Percentiles rank a stretch among this genome's conserved stretches.
Evolutionary conservation across 1,140 invertebrate genomes (phyloP).

Genomic region (Asbolus verrucosus): DNA sequence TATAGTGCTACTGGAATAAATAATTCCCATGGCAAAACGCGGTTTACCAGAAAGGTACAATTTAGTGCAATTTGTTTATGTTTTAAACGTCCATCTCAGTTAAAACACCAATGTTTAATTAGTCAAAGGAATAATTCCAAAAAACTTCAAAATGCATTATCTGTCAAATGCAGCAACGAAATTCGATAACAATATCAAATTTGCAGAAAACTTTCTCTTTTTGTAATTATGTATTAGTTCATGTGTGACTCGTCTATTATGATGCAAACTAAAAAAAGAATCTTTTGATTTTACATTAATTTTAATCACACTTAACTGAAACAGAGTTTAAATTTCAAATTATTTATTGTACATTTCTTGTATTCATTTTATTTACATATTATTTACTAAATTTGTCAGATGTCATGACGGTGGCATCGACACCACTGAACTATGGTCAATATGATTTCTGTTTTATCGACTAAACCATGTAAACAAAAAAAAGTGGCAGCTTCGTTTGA

Average conservation of each 20-base stretch:
- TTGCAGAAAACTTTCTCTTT: constrained; percentile 36
- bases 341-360: no score
- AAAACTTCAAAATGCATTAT: constrained; percentile 23
- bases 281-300: no score
- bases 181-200: constrained; percentile 12
- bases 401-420: no score
- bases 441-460: no score
- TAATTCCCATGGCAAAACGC: constrained; percentile 51
- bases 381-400: no score
- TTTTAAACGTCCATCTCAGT: not conserved
- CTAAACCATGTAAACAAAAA: constrained; percentile 9
- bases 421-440: no score
- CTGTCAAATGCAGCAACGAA: not conserved
- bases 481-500: not conserved
- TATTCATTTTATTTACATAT: no score
- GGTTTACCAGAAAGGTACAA: not conserved
- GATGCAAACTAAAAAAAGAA: no score
- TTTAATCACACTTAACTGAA: no score
- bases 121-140: not conserved
- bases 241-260: constrained; percentile 29
- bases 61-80: no score
- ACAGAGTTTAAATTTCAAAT: no score
- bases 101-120: not conserved
- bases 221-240: constrained; percentile 24
- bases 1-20: constrained; percentile 53